Evolutionary conservation across 37 sponge, comb jelly and placozoan genomes (phyloP).

Genomic region (Cliona cf. orientalis): DNA sequence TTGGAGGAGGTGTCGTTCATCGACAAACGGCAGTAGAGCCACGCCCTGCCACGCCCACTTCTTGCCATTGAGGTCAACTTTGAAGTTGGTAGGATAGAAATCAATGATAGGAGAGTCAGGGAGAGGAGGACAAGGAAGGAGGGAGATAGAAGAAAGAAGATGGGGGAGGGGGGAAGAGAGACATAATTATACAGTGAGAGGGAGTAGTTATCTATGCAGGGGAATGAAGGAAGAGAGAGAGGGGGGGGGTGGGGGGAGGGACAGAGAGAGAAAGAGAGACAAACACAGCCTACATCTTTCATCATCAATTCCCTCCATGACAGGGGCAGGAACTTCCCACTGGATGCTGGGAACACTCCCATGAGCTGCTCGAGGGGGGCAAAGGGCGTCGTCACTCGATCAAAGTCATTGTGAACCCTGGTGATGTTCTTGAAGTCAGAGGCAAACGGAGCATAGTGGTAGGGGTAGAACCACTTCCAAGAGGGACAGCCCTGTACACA

Average conservation of each 20-base stretch:
- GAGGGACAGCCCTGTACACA: constrained; percentile 98
- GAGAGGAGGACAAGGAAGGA: not conserved
- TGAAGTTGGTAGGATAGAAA: constrained; percentile 97
- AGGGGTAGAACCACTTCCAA: constrained; percentile 99
- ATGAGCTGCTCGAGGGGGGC: constrained; percentile 98
- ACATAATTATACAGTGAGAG: no score
- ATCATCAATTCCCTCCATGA: constrained; percentile 89
- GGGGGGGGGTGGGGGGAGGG: no score
- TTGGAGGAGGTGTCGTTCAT: constrained; percentile 83
- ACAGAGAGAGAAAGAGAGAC: no score
- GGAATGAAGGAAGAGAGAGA: no score
- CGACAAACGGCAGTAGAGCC: constrained; percentile 98
- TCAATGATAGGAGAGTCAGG: constrained; percentile 97
- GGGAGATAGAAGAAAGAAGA: not conserved
- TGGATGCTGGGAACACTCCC: constrained; percentile 98
- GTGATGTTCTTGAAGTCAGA: constrained; percentile 93
- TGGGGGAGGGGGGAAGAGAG: no score
- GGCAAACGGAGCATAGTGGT: constrained; percentile 99
- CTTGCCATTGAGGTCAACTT: constrained; percentile 98
- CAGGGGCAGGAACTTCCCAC: constrained; percentile 90
- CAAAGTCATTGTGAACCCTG: constrained; percentile 70
- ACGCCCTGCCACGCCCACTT: constrained; percentile 99
- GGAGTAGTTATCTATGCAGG: no score
- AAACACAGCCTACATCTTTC: no score
- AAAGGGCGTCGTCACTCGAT: constrained; percentile 79